These are phyloP conservation scores for Actinemys pallida DNA, from an alignment of 2,113 vertebrate species.

Conservation along the genomic window DNA sequence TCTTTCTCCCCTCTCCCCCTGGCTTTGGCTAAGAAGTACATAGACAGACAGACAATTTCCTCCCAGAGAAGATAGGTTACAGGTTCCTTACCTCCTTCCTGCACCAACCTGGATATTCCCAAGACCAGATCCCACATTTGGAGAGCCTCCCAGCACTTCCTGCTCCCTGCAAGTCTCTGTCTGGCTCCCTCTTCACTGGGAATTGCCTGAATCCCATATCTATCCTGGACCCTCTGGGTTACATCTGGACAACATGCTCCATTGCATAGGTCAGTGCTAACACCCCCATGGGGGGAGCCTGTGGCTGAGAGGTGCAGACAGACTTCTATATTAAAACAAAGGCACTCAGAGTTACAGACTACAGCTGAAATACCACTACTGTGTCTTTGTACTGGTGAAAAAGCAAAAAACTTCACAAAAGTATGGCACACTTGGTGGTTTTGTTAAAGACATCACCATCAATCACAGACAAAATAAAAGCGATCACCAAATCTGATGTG, in stretches of 20 bases:
- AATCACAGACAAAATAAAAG: neutral
- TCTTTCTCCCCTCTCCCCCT: neutral
- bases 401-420: neutral
- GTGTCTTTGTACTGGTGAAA: neutral
- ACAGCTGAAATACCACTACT: neutral
- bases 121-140: neutral
- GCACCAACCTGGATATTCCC: neutral
- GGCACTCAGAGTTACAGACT: neutral
- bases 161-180: neutral
- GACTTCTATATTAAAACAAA: neutral
- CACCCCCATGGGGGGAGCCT: neutral
- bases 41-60: neutral
- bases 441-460: neutral
- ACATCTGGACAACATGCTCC: neutral
- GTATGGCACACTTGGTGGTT: neutral
- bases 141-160: neutral
- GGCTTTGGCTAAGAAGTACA: rapidly evolving
- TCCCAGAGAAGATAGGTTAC: neutral
- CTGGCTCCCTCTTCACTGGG: too few relatives aligned
- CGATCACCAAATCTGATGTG: neutral
- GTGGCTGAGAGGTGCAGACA: neutral
- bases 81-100: neutral
- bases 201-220: too few relatives aligned
- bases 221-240: too few relatives aligned
- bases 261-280: neutral